These are phyloP conservation scores for Zeus faber DNA, from an alignment of 2,113 vertebrate species.

Conservation along the genomic window DNA sequence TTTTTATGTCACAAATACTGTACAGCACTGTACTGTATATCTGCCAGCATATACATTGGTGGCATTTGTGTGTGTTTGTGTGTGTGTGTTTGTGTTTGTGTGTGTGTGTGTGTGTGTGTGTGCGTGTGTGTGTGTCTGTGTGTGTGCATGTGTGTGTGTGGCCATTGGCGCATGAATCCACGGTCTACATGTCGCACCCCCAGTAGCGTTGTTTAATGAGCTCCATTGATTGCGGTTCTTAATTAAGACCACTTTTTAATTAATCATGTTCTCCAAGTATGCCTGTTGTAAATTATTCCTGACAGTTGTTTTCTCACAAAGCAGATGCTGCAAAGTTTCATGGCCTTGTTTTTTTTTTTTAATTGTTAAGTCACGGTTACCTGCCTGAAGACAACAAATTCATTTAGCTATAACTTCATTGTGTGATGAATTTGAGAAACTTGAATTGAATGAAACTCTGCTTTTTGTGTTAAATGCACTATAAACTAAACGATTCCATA, in stretches of 20 bases:
- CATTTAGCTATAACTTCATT: neutral
- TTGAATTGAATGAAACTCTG: neutral
- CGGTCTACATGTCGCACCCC: constrained; percentile 39
- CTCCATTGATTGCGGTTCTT: constrained; percentile 55
- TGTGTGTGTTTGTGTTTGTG: neutral
- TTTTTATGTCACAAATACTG: neutral
- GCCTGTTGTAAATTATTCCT: constrained; percentile 60
- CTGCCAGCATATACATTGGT: neutral
- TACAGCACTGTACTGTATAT: neutral
- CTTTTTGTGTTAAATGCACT: neutral
- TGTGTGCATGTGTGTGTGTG: neutral
- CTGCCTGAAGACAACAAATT: neutral
- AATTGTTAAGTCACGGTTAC: neutral
- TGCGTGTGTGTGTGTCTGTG: constrained; percentile 2
- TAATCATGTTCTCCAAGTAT: constrained; percentile 57
- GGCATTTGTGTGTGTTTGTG: neutral
- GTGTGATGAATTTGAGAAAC: neutral
- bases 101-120: constrained; percentile 4
- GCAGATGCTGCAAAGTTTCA: constrained; percentile 33
- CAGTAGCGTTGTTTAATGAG: constrained; percentile 56
- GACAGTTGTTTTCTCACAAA: constrained; percentile 39
- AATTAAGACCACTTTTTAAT: constrained; percentile 67
- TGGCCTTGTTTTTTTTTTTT: constrained; percentile 5
- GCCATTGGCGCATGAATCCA: too few relatives aligned
- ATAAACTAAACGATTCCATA: too few relatives aligned